Base-by-base conservation (phyloP, 2,113 vertebrate species). In the Scatophagus argus region DNA sequence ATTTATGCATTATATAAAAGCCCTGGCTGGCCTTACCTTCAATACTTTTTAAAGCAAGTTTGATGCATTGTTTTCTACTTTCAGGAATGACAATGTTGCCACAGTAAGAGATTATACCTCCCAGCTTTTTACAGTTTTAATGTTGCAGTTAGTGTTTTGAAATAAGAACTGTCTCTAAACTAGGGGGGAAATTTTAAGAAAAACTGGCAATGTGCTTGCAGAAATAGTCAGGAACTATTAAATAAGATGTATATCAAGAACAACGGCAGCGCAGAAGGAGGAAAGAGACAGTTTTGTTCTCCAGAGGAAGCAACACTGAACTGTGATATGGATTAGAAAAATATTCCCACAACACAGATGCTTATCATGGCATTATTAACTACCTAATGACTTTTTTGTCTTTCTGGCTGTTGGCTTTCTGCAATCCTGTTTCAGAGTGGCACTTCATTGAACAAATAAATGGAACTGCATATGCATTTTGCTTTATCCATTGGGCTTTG, bases 361-460 rank as follows among this genome's bases (percentile, higher is more conserved):
- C 51, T 79, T 87, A 82, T 85, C 77, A 8, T 56, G 39, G 41
- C 54, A 44, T 64, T 88, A 87, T 79, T 83, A 86, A 81, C 75
- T 67, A 54, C 54, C 68, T 82, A 79, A 85, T 88, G 82, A 74
- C 75, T 77, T 83, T n/a, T 81, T 77, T 80, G 80, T 87, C 79
- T 81, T 27, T 46, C 62, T 69, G 54, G 77, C 62, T 68, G 70
- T 84, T 89, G 86, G 76, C 61, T 52, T 46, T 65, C 39, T 16
- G 3, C 61, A 47, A 54, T 19, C 52, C 13, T 52, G 59, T 78
- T 74, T 67, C 74, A 63, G 4, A n/a, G 47, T 74, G 74, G 58
- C 66, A 77, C 73, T 81, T 87, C 72, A 78, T 73, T 78, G 71
- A 83, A 71, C 72, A 88, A 88, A 90, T 86, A 89, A 62, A 73